Base-by-base conservation (phyloP, 2,888 invertebrate species). In the Brassicogethes aeneus region DNA sequence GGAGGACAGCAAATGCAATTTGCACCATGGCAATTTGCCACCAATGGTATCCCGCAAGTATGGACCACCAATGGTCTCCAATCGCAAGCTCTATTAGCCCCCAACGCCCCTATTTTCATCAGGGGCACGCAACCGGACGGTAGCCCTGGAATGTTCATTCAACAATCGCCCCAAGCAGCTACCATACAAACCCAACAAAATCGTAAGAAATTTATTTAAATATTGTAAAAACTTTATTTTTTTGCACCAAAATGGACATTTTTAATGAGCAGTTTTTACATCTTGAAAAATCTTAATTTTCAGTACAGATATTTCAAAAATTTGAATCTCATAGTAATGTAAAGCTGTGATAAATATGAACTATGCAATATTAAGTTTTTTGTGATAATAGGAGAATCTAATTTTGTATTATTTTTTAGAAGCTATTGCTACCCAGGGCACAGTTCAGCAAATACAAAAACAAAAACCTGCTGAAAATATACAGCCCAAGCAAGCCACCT, bases 41-140 rank as follows among this genome's bases (percentile, higher is more conserved):
- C 55, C 13, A 62, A 62, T 38, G 75, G 79, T 1, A 65, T 84
- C 46, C 85, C 85, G 2, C 82, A 80, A 62, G 80, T 85, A 42
- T 89, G 88, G 87, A 73, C 86, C 0, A 67, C 72, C 0, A 80
- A 80, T 10, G 81, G 83, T 0, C 62, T 85, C 15, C 86, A 80
- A 53, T 80, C 83, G 0, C 76, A 79, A 23, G 73, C 83, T 0
- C 66, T 86, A 3, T 70, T 85, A 1, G 76, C 83, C 1, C 77
- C 83, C 0, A 88, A 87, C 69, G 85, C 84, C 3, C 85, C 84
- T 3, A 88, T 90, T 56, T 84, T 85, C 64, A 89, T 91, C 50
- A 70, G 90, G 31, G 85, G 87, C 14, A 75, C 83, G 1, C 89
- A 87, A 60, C 79, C 82, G 1, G 89, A 89, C 60, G 77, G 75